These are phyloP conservation scores for Oxygymnocypris stewartii DNA, from an alignment of 2,113 vertebrate genomes.

Conservation along the genomic window DNA sequence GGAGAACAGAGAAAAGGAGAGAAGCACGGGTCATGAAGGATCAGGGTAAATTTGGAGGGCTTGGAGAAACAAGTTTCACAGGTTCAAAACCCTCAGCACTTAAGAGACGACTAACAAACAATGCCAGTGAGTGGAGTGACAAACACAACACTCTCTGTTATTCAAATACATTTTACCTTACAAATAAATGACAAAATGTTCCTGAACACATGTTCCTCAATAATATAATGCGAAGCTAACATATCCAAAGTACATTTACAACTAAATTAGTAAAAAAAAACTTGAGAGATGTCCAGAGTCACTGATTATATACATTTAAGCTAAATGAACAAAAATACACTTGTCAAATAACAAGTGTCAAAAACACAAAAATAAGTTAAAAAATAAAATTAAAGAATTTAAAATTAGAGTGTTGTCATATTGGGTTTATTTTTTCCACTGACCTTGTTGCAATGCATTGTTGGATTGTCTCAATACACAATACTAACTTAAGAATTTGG, in stretches of 20 bases:
- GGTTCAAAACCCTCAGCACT: constrained; percentile 22
- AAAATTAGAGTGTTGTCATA: background rate
- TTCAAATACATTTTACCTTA: background rate
- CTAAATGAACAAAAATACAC: background rate
- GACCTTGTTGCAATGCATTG: background rate
- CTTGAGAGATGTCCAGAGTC: background rate
- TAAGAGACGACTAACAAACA: constrained; percentile 4
- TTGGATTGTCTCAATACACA: background rate
- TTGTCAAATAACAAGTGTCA: background rate
- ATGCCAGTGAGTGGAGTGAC: background rate
- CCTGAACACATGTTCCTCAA: background rate
- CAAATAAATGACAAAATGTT: background rate
- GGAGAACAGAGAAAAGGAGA: constrained; percentile 20
- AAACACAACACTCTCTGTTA: background rate
- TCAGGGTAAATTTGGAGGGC: constrained; percentile 19
- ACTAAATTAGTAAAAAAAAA: background rate
- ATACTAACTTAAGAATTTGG: background rate
- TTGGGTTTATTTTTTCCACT: background rate
- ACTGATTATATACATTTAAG: background rate
- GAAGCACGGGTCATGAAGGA: background rate
- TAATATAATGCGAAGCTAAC: background rate
- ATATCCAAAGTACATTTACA: background rate
- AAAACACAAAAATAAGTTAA: background rate
- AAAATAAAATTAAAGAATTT: background rate
- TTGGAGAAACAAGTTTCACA: constrained; percentile 20